phyloP scores from a whole-genome alignment of 2,888 invertebrate genomes.

The Scelioninae gen. 2 region DNA sequence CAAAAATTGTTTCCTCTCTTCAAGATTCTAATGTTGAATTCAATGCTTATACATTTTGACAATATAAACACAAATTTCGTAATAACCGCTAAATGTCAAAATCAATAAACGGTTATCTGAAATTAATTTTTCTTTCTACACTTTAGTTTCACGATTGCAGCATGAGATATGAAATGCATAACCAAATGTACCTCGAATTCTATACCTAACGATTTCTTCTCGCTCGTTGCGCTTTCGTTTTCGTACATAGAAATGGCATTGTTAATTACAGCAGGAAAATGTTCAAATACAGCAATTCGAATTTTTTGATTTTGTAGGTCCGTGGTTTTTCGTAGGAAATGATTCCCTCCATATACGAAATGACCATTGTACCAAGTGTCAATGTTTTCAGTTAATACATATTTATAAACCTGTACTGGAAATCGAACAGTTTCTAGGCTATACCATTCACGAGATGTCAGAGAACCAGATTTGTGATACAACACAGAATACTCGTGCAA shows the following conservation, averaged over 20 bases:
- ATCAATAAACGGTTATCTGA: no score
- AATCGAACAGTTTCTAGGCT: conserved; percentile 82
- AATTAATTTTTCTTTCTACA: no score
- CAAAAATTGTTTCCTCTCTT: no score
- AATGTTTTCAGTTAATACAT: conserved; percentile 80
- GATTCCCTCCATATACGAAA: conserved; percentile 76
- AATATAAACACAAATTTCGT: no score
- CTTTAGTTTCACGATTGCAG: no score
- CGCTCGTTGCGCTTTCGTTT: conserved; percentile 12
- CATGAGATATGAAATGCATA: no score
- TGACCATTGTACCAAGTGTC: conserved; percentile 82
- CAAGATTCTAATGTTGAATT: no score
- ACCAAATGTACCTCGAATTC: conserved; percentile 82
- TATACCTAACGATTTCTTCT: conserved; percentile 76
- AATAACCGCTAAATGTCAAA: no score
- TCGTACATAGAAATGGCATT: conserved; percentile 65
- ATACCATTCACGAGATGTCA: conserved; percentile 77
- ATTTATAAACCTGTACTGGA: conserved; percentile 79
- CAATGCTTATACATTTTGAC: no score
- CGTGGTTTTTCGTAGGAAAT: conserved; percentile 73
- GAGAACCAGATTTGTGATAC: conserved; percentile 64
- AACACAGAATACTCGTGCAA: conserved; percentile 77
- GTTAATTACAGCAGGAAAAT: conserved; percentile 81
- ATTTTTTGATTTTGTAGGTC: conserved; percentile 71
- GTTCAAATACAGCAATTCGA: conserved; percentile 81